phyloP scores from a whole-genome alignment of 2,888 invertebrate genomes.

The Melanostoma mellinum region DNA sequence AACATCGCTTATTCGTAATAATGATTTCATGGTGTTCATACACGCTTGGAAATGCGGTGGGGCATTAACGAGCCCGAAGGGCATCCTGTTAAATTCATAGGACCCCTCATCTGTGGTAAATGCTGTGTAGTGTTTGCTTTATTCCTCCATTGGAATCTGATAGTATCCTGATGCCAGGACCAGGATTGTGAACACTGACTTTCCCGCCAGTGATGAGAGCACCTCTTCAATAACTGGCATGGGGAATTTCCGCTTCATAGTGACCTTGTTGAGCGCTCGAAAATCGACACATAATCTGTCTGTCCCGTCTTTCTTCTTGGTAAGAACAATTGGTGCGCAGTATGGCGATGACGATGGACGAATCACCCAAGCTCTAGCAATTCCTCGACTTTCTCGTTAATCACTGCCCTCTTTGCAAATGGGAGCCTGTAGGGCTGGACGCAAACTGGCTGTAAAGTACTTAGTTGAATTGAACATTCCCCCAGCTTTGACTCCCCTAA shows the following conservation, averaged over 20 bases:
- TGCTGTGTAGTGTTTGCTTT: conserved; percentile 25
- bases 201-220: conserved; percentile 18
- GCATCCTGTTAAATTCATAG: conserved; percentile 20
- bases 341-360: conserved; percentile 74
- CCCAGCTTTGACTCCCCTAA: conserved; percentile 10
- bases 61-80: neutral
- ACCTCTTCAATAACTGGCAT: conserved; percentile 44
- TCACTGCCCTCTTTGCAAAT: conserved; percentile 23
- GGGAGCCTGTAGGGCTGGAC: conserved; percentile 27
- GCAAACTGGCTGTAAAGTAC: conserved; percentile 10
- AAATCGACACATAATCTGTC: conserved; percentile 78
- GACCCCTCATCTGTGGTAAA: conserved; percentile 24
- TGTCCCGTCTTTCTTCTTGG: conserved; percentile 59
- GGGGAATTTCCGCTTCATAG: conserved; percentile 34
- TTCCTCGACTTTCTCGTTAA: conserved; percentile 22
- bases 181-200: conserved; percentile 25
- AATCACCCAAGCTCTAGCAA: conserved; percentile 76
- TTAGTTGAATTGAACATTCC: conserved; percentile 14
- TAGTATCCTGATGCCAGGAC: conserved; percentile 41
- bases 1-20: conserved; percentile 71
- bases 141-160: conserved; percentile 17
- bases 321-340: conserved; percentile 70
- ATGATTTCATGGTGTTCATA: conserved; percentile 14
- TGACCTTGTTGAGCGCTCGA: conserved; percentile 61
- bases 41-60: conserved; percentile 16